These are phyloP conservation scores for Bucorvus abyssinicus DNA, from an alignment of 2,797 vertebrate species.

Conservation along the genomic window DNA sequence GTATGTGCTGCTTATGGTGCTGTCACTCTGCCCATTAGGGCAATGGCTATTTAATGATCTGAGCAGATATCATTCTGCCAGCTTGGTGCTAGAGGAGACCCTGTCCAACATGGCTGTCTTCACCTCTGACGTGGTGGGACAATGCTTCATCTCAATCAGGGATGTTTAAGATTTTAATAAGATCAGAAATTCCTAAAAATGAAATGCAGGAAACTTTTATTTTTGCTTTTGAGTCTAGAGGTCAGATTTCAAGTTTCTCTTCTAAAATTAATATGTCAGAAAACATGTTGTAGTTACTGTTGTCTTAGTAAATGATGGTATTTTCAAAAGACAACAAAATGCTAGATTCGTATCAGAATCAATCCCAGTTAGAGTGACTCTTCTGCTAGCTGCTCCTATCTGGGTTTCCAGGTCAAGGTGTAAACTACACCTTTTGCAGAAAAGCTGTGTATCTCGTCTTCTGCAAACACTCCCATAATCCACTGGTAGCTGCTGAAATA, in stretches of 20 bases:
- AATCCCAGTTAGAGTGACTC: background rate
- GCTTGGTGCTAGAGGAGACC: background rate
- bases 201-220: background rate
- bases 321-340: constrained; percentile 9
- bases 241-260: background rate
- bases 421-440: background rate
- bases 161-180: background rate
- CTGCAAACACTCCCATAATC: background rate
- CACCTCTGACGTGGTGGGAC: background rate
- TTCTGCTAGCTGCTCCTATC: background rate
- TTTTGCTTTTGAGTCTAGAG: background rate
- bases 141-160: background rate
- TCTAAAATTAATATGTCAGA: background rate
- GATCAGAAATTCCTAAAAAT: background rate
- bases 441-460: background rate
- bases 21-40: background rate
- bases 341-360: background rate
- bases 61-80: background rate
- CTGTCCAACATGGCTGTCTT: background rate
- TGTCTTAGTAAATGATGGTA: background rate
- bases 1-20: background rate
- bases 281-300: background rate
- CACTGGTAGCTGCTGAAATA: background rate
- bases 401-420: background rate
- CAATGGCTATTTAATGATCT: background rate